Conservation (phyloP, 2,113 vertebrate species). For the Micromys minutus region DNA sequence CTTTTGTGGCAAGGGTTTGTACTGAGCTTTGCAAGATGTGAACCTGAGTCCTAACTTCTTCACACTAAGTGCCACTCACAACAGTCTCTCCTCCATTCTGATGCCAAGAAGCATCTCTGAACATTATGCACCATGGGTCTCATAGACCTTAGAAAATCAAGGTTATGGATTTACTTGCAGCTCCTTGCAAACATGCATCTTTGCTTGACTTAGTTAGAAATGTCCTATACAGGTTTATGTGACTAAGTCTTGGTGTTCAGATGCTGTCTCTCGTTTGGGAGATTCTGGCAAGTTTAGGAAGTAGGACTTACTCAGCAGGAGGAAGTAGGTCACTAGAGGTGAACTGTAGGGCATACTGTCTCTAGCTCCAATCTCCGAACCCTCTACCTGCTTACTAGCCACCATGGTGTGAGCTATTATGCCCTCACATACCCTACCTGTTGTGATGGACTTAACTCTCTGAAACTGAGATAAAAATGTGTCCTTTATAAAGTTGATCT, state of each 20-base stretch:
- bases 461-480: not conserved
- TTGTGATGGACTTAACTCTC: not conserved
- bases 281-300: not conserved
- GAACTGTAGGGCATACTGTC: not conserved
- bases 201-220: not conserved
- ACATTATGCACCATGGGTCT: not conserved
- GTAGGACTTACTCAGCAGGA: not conserved
- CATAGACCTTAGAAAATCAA: not conserved
- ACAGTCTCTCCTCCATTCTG: accelerated
- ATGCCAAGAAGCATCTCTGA: not conserved
- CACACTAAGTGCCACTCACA: not conserved
- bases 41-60: not conserved
- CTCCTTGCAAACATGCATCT: not conserved
- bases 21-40: not conserved
- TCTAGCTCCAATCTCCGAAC: not conserved
- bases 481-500: not conserved
- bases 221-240: not conserved
- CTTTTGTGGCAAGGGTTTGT: not conserved
- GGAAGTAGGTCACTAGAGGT: not conserved
- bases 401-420: not conserved
- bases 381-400: not conserved
- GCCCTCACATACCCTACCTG: not conserved
- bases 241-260: not conserved
- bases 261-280: not conserved
- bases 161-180: not conserved